A percentile compares a stretch with the other conserved stretches of the same genome.
Evolutionary conservation across 2,797 vertebrate genomes (phyloP).

Genomic region (Anolis apletophallus): DNA sequence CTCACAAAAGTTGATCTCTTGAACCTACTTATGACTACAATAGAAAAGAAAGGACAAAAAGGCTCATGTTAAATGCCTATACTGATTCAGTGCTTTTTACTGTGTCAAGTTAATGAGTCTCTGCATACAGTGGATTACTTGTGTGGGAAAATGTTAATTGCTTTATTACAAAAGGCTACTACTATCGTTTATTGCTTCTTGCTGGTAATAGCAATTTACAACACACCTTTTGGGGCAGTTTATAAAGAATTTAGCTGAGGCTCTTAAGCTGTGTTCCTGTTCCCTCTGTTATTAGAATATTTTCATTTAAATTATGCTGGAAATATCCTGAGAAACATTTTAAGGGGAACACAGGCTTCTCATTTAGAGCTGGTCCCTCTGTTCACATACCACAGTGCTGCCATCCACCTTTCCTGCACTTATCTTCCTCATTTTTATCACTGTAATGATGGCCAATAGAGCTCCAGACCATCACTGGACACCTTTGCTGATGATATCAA

Average conservation of each 20-base stretch:
- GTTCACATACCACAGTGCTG: no score
- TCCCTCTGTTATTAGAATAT: not conserved
- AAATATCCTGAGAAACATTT: not conserved
- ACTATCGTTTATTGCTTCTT: conserved; percentile 28
- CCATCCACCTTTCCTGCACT: no score
- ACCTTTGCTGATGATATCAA: no score
- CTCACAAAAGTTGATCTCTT: not conserved
- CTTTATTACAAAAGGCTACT: conserved; percentile 11
- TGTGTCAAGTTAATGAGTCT: conserved; percentile 21
- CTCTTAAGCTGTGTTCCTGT: not conserved
- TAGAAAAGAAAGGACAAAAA: not conserved
- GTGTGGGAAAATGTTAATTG: conserved; percentile 20
- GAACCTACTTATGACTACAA: conserved; percentile 1
- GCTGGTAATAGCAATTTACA: not conserved
- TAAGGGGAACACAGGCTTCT: no score
- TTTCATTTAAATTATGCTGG: not conserved
- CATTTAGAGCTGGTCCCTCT: no score
- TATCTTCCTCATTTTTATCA: no score
- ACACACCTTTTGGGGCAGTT: not conserved
- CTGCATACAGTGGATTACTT: conserved; percentile 10
- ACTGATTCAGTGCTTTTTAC: conserved; percentile 24
- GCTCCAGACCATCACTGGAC: no score
- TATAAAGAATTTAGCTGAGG: not conserved
- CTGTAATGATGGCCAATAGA: no score
- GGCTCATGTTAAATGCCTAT: not conserved